Conservation (phyloP, 2,113 vertebrate genomes). For the Sinocyclocheilus rhinocerous region DNA sequence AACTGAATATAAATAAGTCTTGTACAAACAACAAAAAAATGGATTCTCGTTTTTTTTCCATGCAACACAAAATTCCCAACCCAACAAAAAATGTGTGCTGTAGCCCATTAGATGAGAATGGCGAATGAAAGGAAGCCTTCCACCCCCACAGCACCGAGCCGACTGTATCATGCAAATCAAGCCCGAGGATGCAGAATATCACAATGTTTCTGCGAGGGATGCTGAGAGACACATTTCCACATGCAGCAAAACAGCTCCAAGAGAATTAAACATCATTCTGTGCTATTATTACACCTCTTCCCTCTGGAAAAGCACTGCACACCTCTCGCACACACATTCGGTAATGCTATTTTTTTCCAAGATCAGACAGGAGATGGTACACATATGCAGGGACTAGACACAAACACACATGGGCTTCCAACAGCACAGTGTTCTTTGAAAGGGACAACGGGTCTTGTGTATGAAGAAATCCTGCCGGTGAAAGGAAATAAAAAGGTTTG, state of each 20-base stretch:
- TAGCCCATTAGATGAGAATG: slow-evolving; percentile 55
- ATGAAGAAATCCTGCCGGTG: slow-evolving; percentile 43
- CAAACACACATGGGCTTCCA: slow-evolving; percentile 42
- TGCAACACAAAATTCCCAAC: slow-evolving; percentile 43
- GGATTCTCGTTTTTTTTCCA: slow-evolving; percentile 2
- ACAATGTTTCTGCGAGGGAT: slow-evolving; percentile 51
- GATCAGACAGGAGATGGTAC: slow-evolving; percentile 38
- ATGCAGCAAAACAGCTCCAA: slow-evolving; percentile 43
- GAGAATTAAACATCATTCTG: slow-evolving; percentile 54
- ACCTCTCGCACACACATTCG: slow-evolving; percentile 39
- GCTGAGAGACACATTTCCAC: slow-evolving; percentile 48
- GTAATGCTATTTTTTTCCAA: slow-evolving; percentile 14
- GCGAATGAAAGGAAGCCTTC: slow-evolving; percentile 48
- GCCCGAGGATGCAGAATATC: slow-evolving; percentile 48
- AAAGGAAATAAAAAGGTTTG: slow-evolving; percentile 49
- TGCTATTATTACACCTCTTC: slow-evolving; percentile 55
- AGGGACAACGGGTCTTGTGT: slow-evolving; percentile 11
- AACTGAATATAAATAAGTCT: neutral
- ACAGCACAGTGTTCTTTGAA: neutral
- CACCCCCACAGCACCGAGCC: slow-evolving; percentile 48
- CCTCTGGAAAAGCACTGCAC: slow-evolving; percentile 42
- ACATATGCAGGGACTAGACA: slow-evolving; percentile 38
- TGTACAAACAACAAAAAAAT: neutral
- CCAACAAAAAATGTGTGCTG: slow-evolving; percentile 36
- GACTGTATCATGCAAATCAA: slow-evolving; percentile 59